Evolutionary conservation across 2,113 vertebrate genomes (phyloP), one percentile per base, ranked within the genome.

Genomic region (Clarias batrachus): DNA sequence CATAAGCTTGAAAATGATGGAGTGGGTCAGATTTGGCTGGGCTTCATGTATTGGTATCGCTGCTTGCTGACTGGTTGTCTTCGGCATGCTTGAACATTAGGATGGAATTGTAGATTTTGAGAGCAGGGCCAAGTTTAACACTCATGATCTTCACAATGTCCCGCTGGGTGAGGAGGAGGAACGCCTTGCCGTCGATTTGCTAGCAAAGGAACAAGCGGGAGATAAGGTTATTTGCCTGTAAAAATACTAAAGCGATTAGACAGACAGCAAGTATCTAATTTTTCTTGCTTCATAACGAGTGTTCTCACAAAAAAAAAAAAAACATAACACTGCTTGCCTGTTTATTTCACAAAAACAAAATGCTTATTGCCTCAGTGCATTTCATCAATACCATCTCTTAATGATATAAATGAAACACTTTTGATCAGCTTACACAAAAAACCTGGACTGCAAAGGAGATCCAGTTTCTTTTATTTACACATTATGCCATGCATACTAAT

Each of bases 31-130:
- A 54, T n/a, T 80, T 23, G 77, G 56, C 71, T 82, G 62, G 83
- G 57, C 65, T 65, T 91, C 88, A 92, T 85, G 88, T 89, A 85
- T 86, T 87, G 27, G 57, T 30, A 13, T 90, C 87, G 60, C 82
- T 85, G 60, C 81, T 27, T 11, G 87, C 84, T 76, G 92, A 91
- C 86, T 90, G 91, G 89, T 60, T 89, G 52, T 92, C 90, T 78
- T 94, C 90, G 0, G 91, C 91, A 1, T 96, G 93, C 88, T 93
- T 94, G 87, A 96, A 95, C 94, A 96, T 96, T 82, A 95, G 91
- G 89, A 96, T 95, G 89, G 94, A 95, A 89, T 95, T 96, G 93
- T 95, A 95, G 87, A 96, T 96, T 88, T 96, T 96, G 65, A 96
- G 94, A 27, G 95, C 95, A 0, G 95, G 95, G 3, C 95, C 95